A percentile compares a stretch with the other conserved stretches of the same genome.
These are phyloP conservation scores for Camelus bactrianus DNA, from an alignment of 2,113 vertebrate genomes.

Conservation along the genomic window DNA sequence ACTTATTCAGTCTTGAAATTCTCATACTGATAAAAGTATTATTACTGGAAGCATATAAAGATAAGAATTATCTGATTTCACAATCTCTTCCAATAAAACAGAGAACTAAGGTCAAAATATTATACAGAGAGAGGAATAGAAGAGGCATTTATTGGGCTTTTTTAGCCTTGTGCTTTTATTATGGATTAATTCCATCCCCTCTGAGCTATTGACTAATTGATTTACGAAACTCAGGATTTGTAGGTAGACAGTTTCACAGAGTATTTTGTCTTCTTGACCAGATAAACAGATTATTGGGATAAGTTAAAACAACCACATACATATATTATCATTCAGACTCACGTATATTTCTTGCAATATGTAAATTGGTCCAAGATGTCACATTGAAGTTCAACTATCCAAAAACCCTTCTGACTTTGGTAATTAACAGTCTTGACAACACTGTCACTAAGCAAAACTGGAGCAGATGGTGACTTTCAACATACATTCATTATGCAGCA, in stretches of 20 bases:
- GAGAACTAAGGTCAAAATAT: not conserved
- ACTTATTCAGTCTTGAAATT: not conserved
- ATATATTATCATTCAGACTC: constrained; percentile 13
- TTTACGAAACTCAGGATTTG: constrained; percentile 22
- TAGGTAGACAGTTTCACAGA: not conserved
- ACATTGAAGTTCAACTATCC: not conserved
- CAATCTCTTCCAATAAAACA: not conserved
- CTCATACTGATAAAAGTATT: not conserved
- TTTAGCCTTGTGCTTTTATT: not conserved
- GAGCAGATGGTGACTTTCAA: constrained; percentile 46
- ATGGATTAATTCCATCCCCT: constrained; percentile 31
- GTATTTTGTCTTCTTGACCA: constrained; percentile 36
- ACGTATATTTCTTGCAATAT: constrained; percentile 44
- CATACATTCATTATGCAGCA: constrained; percentile 48
- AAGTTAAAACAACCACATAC: constrained; percentile 41
- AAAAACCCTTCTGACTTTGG: not conserved
- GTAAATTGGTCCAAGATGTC: constrained; percentile 40
- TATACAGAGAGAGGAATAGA: not conserved
- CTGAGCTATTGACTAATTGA: not conserved
- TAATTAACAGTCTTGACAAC: constrained; percentile 62
- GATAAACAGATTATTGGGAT: not conserved
- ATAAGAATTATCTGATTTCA: constrained; percentile 39
- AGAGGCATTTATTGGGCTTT: not conserved
- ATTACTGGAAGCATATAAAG: constrained; percentile 14
- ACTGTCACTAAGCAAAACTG: constrained; percentile 62